These are phyloP conservation scores for Hoplias malabaricus DNA, from an alignment of 2,113 vertebrate species.

Conservation along the genomic window DNA sequence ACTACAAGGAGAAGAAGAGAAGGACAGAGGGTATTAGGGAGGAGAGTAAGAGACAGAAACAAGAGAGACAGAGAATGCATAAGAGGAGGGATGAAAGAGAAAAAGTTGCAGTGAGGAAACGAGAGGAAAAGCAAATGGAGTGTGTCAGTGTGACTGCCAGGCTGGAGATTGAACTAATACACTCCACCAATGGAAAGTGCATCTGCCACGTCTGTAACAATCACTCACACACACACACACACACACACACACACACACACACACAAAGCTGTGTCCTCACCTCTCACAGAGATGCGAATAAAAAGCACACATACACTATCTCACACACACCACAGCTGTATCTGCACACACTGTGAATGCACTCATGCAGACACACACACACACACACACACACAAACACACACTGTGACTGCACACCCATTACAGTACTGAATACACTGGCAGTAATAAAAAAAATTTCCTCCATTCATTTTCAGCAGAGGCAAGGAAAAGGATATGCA, in stretches of 20 bases:
- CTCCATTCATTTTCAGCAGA: background rate
- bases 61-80: background rate
- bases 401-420: background rate
- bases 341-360: background rate
- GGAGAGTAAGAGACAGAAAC: background rate
- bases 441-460: background rate
- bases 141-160: conserved; percentile 17
- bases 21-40: no score
- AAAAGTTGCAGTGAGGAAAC: background rate
- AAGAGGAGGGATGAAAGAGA: background rate
- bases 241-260: conserved; percentile 5
- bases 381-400: conserved; percentile 16
- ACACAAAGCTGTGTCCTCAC: background rate
- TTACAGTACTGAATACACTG: background rate
- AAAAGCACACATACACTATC: background rate
- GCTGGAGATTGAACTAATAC: conserved; percentile 9
- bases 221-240: conserved; percentile 5
- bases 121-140: conserved; percentile 13
- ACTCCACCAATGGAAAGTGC: background rate
- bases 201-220: background rate
- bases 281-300: background rate
- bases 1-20: background rate
- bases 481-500: background rate
- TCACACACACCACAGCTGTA: background rate
- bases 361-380: background rate